These are phyloP conservation scores for Hyles vespertilio DNA, from an alignment of 1,140 invertebrate species.

Conservation along the genomic window DNA sequence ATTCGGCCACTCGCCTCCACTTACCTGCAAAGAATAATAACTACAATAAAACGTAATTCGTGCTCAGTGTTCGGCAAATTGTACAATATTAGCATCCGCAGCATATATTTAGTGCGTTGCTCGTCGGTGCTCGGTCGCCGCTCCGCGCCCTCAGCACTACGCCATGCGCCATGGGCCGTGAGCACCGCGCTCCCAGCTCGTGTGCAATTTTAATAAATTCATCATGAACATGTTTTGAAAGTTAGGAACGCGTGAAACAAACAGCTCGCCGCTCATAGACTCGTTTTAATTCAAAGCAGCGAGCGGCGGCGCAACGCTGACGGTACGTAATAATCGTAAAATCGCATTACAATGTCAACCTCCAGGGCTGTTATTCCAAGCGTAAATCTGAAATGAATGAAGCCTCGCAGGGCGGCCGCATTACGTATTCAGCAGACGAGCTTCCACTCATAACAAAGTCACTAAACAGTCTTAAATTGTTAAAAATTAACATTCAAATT, in stretches of 20 bases:
- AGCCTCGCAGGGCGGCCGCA: slow-evolving; percentile 12
- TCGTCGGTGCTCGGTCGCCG: too few species aligned
- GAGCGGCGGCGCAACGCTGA: slow-evolving; percentile 5
- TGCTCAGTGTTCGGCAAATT: slow-evolving; percentile 23
- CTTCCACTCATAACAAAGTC: slow-evolving; percentile 46
- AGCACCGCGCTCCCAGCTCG: too few species aligned
- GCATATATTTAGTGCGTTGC: background rate
- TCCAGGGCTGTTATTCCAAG: slow-evolving; percentile 25
- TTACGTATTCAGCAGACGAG: slow-evolving; percentile 39
- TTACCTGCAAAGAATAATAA: slow-evolving; percentile 53
- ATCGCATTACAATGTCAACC: slow-evolving; percentile 29
- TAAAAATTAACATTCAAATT: slow-evolving; percentile 73
- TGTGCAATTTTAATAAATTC: too few species aligned
- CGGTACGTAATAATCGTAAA: slow-evolving; percentile 30
- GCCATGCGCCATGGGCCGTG: too few species aligned
- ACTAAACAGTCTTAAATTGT: slow-evolving; percentile 63
- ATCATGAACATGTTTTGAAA: slow-evolving; percentile 3
- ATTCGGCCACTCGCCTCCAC: slow-evolving; percentile 10
- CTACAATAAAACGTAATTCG: slow-evolving; percentile 47
- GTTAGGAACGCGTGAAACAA: slow-evolving; percentile 5
- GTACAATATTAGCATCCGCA: background rate
- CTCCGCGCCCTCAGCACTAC: too few species aligned
- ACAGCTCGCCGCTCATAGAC: slow-evolving; percentile 2
- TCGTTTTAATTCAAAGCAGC: slow-evolving; percentile 22
- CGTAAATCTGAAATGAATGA: slow-evolving; percentile 38